Evolutionary conservation across 1,140 invertebrate species (phyloP).

Genomic region (Agraylea sexmaculata): DNA sequence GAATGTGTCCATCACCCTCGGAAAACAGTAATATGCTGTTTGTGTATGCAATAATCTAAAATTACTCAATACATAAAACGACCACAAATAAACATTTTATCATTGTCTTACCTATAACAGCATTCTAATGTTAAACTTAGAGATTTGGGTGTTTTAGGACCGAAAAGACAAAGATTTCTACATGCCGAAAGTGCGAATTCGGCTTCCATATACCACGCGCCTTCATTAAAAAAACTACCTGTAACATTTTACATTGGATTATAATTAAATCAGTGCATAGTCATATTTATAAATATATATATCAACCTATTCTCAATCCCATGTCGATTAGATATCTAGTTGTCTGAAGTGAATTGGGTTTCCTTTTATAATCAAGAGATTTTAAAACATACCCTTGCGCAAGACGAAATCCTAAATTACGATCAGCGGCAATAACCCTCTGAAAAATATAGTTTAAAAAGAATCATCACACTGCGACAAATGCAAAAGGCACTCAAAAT

Average conservation of each 20-base stretch:
- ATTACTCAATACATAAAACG: slow-evolving; percentile 13
- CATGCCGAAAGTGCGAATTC: slow-evolving; percentile 55
- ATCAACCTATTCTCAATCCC: slow-evolving; percentile 33
- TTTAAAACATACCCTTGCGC: no score
- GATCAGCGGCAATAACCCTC: no score
- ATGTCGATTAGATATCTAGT: slow-evolving; percentile 36
- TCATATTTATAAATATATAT: slow-evolving; percentile 1
- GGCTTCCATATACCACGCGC: slow-evolving; percentile 70
- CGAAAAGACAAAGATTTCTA: slow-evolving; percentile 44
- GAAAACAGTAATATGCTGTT: slow-evolving; percentile 65
- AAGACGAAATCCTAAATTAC: no score
- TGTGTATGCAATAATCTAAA: slow-evolving; percentile 69
- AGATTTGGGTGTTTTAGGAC: slow-evolving; percentile 35
- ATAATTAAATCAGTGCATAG: background rate
- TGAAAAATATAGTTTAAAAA: no score
- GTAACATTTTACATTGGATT: slow-evolving; percentile 22
- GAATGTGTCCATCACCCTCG: slow-evolving; percentile 53
- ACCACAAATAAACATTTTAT: background rate
- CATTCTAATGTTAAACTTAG: slow-evolving; percentile 52
- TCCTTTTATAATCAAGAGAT: no score
- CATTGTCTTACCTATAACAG: slow-evolving; percentile 51
- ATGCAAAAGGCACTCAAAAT: no score
- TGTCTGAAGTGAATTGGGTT: no score
- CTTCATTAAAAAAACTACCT: slow-evolving; percentile 72
- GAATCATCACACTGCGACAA: no score